Conservation (phyloP, 2,888 invertebrate genomes). For the Monoplex corrugatus region DNA sequence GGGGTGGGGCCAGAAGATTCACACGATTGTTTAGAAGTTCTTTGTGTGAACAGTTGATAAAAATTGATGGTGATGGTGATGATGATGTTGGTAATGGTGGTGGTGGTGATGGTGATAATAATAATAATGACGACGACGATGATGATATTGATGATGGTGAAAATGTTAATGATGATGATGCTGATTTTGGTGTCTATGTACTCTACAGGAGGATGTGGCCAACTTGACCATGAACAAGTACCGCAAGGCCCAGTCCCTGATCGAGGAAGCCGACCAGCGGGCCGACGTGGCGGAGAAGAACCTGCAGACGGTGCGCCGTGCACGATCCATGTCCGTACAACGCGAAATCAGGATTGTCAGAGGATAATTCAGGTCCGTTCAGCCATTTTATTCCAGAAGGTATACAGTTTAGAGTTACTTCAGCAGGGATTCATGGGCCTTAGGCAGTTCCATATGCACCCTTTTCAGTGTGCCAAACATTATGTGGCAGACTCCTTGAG, state of each 20-base stretch:
- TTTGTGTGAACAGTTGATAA: too few relatives aligned
- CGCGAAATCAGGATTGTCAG: constrained; percentile 77
- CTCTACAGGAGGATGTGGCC: constrained; percentile 80
- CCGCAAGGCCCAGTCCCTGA: constrained; percentile 79
- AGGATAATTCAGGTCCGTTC: constrained; percentile 59
- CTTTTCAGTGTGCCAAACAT: too few relatives aligned
- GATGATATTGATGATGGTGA: background rate
- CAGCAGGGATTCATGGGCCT: too few relatives aligned
- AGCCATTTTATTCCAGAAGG: background rate
- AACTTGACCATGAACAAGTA: constrained; percentile 82
- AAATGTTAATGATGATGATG: background rate
- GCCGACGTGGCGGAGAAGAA: constrained; percentile 80
- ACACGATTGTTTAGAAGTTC: too few relatives aligned
- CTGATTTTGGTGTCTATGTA: background rate
- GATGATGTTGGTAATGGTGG: too few relatives aligned
- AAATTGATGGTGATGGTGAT: too few relatives aligned
- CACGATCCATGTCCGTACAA: constrained; percentile 80
- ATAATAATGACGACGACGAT: too few relatives aligned
- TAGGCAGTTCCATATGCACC: too few relatives aligned
- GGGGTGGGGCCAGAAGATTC: too few relatives aligned
- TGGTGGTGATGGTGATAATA: too few relatives aligned
- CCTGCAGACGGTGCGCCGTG: constrained; percentile 73
- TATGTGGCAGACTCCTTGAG: too few relatives aligned
- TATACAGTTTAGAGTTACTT: background rate
- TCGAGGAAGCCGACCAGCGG: constrained; percentile 80